Conservation (phyloP, 53 echinoderm and acorn worm genomes). For the Paracentrotus lividus region DNA sequence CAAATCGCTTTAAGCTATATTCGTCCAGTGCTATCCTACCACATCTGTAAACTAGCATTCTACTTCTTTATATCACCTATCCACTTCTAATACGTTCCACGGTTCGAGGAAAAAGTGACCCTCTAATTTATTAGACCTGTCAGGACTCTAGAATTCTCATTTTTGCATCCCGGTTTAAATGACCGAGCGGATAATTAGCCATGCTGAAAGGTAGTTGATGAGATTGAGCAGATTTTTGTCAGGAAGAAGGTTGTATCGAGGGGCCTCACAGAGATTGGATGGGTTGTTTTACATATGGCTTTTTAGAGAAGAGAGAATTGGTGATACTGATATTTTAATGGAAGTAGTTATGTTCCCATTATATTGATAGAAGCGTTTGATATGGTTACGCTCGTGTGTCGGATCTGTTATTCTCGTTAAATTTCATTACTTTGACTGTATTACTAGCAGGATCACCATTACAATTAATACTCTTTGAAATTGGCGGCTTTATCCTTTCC, state of each 20-base stretch:
- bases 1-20: not conserved
- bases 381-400: not conserved
- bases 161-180: constrained; percentile 4
- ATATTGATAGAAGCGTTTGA: not conserved
- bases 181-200: constrained; percentile 38
- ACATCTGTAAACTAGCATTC: not conserved
- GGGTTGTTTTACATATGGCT: not conserved
- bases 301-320: not conserved
- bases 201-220: constrained; percentile 30
- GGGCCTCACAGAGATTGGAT: not conserved
- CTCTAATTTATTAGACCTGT: constrained; percentile 24
- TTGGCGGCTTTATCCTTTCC: not conserved
- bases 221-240: not conserved
- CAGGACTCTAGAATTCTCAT: not conserved
- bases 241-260: not conserved
- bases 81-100: not conserved
- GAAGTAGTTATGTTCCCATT: not conserved
- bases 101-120: constrained; percentile 12
- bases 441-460: not conserved
- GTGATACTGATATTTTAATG: constrained; percentile 48
- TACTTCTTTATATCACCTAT: not conserved
- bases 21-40: not conserved
- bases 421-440: not conserved
- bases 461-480: not conserved
- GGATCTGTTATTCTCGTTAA: not conserved